A percentile compares a stretch with the other conserved stretches of the same genome.
Evolutionary conservation across 2,888 invertebrate species (phyloP).

Genomic region (Scrobipalpa costella): DNA sequence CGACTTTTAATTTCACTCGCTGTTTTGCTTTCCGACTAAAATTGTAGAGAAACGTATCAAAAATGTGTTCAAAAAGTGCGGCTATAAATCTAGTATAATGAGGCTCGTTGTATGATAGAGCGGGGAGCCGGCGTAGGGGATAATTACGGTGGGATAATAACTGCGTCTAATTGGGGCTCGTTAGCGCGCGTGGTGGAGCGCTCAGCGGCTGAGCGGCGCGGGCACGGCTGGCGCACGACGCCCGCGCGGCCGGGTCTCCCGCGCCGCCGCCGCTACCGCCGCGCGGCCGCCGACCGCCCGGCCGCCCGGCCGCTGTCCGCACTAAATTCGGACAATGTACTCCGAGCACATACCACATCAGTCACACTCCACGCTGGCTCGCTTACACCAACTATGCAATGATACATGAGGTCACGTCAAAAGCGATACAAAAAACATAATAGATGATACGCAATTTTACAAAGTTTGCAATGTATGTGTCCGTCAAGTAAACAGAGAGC

Average conservation of each 20-base stretch:
- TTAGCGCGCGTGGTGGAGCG: slow-evolving; percentile 32
- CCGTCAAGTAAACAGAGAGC: too few relatives aligned
- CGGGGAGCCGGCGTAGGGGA: slow-evolving; percentile 13
- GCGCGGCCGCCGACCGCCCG: neutral
- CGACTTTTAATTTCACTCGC: slow-evolving; percentile 25
- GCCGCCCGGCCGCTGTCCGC: neutral
- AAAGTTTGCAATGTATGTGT: neutral
- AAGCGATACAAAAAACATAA: neutral
- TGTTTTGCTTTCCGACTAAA: slow-evolving; percentile 24
- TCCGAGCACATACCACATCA: neutral
- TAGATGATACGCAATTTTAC: neutral
- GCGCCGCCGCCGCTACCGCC: slow-evolving; percentile 16
- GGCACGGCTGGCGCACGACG: neutral
- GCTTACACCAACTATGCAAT: neutral
- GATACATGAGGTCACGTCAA: neutral
- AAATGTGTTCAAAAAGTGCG: slow-evolving; percentile 23
- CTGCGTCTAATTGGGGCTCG: slow-evolving; percentile 40
- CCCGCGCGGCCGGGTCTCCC: slow-evolving; percentile 4
- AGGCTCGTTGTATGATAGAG: slow-evolving; percentile 28
- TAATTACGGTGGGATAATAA: slow-evolving; percentile 32
- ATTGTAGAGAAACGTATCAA: slow-evolving; percentile 23
- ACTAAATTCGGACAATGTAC: slow-evolving; percentile 2
- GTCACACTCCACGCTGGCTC: neutral
- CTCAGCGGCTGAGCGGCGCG: slow-evolving; percentile 12
- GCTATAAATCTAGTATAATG: slow-evolving; percentile 27